These are phyloP conservation scores for Onchidella celtica DNA, from an alignment of 2,888 invertebrate genomes.

Conservation along the genomic window DNA sequence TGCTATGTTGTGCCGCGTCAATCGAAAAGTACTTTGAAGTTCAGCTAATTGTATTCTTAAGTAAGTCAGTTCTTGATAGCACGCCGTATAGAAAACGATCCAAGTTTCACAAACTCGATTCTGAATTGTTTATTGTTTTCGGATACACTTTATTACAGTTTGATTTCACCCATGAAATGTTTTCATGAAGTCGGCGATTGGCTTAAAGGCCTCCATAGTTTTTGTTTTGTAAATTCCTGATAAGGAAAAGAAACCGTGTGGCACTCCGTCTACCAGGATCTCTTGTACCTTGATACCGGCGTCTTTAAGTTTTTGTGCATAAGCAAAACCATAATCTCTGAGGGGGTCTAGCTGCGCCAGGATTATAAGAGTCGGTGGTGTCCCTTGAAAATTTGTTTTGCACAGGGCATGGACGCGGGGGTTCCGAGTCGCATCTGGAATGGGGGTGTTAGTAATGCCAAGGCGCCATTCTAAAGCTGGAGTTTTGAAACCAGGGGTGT, in stretches of 20 bases:
- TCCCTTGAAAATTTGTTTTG: background rate
- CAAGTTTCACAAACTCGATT: too few relatives aligned
- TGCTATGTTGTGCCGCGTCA: too few relatives aligned
- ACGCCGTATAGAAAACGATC: too few relatives aligned
- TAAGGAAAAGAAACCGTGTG: constrained; percentile 26
- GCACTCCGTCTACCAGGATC: background rate
- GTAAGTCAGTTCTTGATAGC: too few relatives aligned
- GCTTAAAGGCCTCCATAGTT: background rate
- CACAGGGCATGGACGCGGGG: background rate
- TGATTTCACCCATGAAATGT: background rate
- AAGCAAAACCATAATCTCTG: background rate
- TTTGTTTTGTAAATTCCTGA: constrained; percentile 1
- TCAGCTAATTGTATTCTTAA: too few relatives aligned
- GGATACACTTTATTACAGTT: too few relatives aligned
- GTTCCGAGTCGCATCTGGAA: background rate
- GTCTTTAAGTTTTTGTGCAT: background rate
- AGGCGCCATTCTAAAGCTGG: background rate
- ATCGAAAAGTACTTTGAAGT: too few relatives aligned
- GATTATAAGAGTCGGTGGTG: background rate
- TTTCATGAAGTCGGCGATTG: constrained; percentile 12
- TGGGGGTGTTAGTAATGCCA: background rate
- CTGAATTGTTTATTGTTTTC: too few relatives aligned
- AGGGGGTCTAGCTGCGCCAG: constrained; percentile 28
- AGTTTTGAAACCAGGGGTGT: constrained; percentile 11
- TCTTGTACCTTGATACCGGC: constrained; percentile 2